Evolutionary conservation across 2,888 invertebrate genomes (phyloP), one percentile per base, ranked within the genome.

Genomic region (Lasioglossum figueresi): DNA sequence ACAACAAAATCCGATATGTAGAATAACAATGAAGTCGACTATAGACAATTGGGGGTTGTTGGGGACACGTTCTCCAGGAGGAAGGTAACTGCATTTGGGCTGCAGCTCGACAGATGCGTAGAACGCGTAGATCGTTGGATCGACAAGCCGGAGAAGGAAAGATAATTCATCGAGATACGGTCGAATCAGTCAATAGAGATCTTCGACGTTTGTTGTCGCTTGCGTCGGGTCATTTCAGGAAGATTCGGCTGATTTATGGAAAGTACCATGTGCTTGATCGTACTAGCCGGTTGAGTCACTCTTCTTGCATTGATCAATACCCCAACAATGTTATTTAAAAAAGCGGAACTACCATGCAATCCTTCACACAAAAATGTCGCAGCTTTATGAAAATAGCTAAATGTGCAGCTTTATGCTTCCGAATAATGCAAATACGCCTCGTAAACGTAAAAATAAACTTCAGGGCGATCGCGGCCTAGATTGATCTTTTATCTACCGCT

Each of bases 81-180:
- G 52, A 82, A 80, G 52, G 72, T 68, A 82, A 86, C 73, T 80
- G 80, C 56, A 79, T 23, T 16, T 19, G 75, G 19, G 59, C 76
- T 74, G 80, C 71, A 77, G 72, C 45, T 68, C 75, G 77, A 85
- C 89, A 89, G 90, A 89, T 89, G 89, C 63, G 85, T 80, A 59
- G 78, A 83, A n/a, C n/a, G n/a, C n/a, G n/a, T n/a, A n/a, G n/a
- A n/a, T 80, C 66, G 79, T 48, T 75, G 52, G 56, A 45, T 43
- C 85, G 84, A 70, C 80, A 77, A 84, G 77, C 68, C 80, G 43
- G 78, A 27, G 82, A 84, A 68, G 85, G 85, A 84, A 82, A 89
- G 89, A 89, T 89, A 85, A 85, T 80, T 66, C 81, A 45, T 78
- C 76, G 84, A 87, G 90, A 89, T 89, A 89, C 66, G 76, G 59